phyloP scores from a whole-genome alignment of 1,140 invertebrate genomes.

The Globodera ellingtonae region DNA sequence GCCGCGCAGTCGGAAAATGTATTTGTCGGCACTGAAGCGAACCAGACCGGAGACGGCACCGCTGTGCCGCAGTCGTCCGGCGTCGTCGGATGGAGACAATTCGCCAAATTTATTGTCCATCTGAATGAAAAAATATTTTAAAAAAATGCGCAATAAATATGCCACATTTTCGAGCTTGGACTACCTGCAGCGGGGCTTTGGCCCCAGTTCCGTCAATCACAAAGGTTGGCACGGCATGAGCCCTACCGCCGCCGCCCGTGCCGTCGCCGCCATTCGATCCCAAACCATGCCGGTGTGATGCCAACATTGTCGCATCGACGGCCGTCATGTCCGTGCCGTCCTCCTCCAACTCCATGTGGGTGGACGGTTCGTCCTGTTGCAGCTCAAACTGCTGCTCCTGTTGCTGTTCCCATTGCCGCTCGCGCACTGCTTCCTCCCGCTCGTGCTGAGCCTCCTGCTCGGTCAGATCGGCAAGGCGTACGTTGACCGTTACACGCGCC shows the following conservation, averaged over 20 bases:
- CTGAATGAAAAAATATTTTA: neutral
- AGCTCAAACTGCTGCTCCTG: neutral
- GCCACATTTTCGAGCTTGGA: neutral
- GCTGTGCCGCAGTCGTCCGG: neutral
- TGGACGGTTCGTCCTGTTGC: neutral
- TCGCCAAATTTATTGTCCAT: neutral
- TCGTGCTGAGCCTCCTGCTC: neutral
- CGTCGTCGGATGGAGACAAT: neutral
- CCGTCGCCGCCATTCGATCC: neutral
- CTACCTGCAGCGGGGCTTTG: neutral
- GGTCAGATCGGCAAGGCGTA: conserved; percentile 26
- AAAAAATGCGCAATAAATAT: neutral
- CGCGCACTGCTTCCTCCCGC: neutral
- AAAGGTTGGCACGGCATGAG: conserved; percentile 14
- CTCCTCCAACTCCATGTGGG: neutral
- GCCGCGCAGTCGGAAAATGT: conserved; percentile 41
- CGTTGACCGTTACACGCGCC: conserved; percentile 42
- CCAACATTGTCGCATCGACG: neutral
- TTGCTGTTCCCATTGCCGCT: neutral
- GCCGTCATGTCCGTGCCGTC: neutral
- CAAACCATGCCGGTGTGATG: neutral
- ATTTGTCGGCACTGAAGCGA: conserved; percentile 31
- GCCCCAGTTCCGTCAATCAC: neutral
- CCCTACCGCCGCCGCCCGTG: neutral
- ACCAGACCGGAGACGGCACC: neutral